Conservation (phyloP, 2,888 invertebrate species). For the Teinopalpus imperialis region DNA sequence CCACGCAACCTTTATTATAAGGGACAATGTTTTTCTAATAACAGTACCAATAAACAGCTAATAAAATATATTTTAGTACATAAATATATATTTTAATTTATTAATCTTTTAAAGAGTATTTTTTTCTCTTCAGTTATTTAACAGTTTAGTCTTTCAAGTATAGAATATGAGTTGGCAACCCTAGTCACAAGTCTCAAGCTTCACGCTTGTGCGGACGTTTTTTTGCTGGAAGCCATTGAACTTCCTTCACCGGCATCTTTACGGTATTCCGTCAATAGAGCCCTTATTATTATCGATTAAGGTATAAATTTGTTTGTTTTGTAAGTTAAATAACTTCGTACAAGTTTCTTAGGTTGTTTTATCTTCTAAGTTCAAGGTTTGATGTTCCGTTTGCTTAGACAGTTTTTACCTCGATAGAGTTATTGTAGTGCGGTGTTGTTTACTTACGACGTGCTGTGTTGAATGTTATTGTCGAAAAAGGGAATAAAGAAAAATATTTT, state of each 20-base stretch:
- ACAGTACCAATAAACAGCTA: too few relatives aligned
- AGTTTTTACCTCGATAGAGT: slow-evolving; percentile 34
- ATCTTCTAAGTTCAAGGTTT: slow-evolving; percentile 51
- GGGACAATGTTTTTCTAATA: too few relatives aligned
- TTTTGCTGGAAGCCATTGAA: slow-evolving; percentile 48
- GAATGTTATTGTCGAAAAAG: too few relatives aligned
- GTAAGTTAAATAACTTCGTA: slow-evolving; percentile 34
- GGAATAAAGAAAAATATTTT: too few relatives aligned
- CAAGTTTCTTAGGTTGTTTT: slow-evolving; percentile 30
- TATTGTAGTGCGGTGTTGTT: background rate
- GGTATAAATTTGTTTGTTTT: background rate
- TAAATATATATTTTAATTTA: too few relatives aligned
- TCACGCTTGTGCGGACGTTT: slow-evolving; percentile 41
- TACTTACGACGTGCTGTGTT: background rate
- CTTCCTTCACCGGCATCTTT: slow-evolving; percentile 26
- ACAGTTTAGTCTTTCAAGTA: too few relatives aligned
- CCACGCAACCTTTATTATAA: too few relatives aligned
- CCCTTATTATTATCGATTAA: background rate
- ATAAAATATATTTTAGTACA: too few relatives aligned
- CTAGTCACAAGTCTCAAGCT: slow-evolving; percentile 36
- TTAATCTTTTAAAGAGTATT: too few relatives aligned
- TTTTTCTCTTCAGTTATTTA: too few relatives aligned
- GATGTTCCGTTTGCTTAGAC: slow-evolving; percentile 37
- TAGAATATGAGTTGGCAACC: background rate
- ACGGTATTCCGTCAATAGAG: background rate